Evolutionary conservation across 92 coral and sea anemone genomes (phyloP).

Genomic region (Micromussa lordhowensis): DNA sequence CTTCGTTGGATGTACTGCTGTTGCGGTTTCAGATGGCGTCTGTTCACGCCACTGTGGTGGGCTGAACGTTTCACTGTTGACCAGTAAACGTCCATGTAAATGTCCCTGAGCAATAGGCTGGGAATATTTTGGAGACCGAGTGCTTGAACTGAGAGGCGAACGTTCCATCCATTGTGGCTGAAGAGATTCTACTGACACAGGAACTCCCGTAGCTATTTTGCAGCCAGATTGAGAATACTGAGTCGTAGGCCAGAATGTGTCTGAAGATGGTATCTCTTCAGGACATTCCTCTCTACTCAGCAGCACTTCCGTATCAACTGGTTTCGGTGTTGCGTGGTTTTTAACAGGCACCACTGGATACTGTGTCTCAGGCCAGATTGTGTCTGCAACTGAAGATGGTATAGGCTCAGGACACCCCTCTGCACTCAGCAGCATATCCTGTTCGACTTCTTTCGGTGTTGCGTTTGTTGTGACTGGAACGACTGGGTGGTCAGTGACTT

Average conservation of each 20-base stretch:
- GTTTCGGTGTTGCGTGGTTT: not conserved
- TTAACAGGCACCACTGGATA: not conserved
- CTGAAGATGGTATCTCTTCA: not conserved
- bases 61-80: not conserved
- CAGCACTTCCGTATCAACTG: not conserved
- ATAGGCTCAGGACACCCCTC: not conserved
- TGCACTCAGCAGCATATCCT: too few relatives aligned
- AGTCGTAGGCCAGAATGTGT: not conserved
- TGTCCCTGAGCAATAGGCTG: not conserved
- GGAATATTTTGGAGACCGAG: not conserved
- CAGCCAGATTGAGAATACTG: not conserved
- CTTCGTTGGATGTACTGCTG: not conserved
- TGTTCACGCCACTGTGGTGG: not conserved
- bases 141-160: not conserved
- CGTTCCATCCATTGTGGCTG: conserved; percentile 10
- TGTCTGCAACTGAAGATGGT: not conserved
- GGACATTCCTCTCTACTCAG: not conserved
- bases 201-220: not conserved
- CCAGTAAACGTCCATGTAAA: not conserved
- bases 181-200: not conserved
- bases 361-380: not conserved
- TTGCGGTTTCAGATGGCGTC: not conserved
- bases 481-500: not conserved
- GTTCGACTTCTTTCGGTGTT: not conserved
- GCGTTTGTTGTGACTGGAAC: not conserved